Evolutionary conservation across 2,888 invertebrate species (phyloP), one percentile per base, ranked within the genome.

Genomic region (Campoplex capitator): DNA sequence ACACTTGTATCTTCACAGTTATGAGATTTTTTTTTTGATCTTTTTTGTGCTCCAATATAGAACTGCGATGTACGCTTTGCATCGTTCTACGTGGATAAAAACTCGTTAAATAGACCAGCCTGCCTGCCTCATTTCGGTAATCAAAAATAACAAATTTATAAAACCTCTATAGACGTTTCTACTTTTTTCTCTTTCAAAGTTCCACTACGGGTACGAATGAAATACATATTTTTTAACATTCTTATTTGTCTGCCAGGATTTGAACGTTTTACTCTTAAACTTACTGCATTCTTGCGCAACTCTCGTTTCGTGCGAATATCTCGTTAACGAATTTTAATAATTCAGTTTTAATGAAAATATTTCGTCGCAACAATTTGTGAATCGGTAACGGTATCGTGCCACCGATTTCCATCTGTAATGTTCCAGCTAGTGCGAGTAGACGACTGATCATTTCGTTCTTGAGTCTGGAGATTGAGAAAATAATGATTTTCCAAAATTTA

Each of bases 321-420:
- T 88, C 87, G 38, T 89, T 67, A 0, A 75, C 71, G 28, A 90
- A 88, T 73, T 83, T 71, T 23, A 65, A 78, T 16, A 91, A 83
- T 88, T 93, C 92, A 79, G 89, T 90, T 67, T 90, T 90, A 9
- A 94, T 86, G 54, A 90, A 88, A 76, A 93, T 89, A 90, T 93
- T 94, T 83, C 94, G 93, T 9, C 90, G 88, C 77, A 93, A 88
- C 48, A 94, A 85, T 88, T 91, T 89, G 48, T 91, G 90, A 71
- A 92, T 88, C 3, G 92, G 88, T n/a, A 75, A 35, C 13, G 90
- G 84, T 35, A 92, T 88, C 16, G 84, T 86, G n/a, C 84, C 68
- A 18, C 88, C 87, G 65, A 90, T 87, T 82, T 93, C 90, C 6
- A 83, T 48, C 77, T 93, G 92, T 86, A 92, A 93, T 16, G 87